These are phyloP conservation scores for Cardinalis cardinalis DNA, from an alignment of 2,113 vertebrate genomes.

Conservation along the genomic window DNA sequence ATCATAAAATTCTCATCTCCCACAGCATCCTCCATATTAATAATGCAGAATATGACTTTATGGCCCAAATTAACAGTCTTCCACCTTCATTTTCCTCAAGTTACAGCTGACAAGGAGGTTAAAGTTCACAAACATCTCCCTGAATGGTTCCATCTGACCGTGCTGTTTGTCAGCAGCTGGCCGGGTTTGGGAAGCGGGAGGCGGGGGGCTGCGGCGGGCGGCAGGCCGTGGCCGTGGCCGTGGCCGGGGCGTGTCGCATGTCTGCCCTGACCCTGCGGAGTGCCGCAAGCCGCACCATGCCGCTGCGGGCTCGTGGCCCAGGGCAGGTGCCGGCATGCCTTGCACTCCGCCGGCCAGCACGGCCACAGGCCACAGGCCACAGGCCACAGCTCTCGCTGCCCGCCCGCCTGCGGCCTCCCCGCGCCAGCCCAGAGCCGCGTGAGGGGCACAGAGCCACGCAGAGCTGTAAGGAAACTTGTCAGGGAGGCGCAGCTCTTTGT, in stretches of 20 bases:
- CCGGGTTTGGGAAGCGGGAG: not conserved
- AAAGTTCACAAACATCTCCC: not conserved
- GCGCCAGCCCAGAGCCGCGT: not conserved
- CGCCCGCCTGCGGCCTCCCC: not conserved
- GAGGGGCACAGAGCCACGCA: not conserved
- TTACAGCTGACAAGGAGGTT: not conserved
- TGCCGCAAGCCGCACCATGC: conserved; percentile 36
- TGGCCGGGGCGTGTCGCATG: not conserved
- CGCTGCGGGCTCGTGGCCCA: not conserved
- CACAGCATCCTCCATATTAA: not conserved
- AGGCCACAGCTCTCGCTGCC: not conserved
- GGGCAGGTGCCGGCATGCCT: conserved; percentile 43
- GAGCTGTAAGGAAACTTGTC: not conserved
- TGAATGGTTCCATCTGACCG: not conserved
- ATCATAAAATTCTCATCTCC: not conserved
- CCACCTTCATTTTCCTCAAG: not conserved
- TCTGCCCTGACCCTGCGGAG: not conserved
- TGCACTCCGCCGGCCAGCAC: not conserved
- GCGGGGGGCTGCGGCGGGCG: not conserved
- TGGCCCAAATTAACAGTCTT: not conserved
- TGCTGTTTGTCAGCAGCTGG: conserved; percentile 2
- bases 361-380: not conserved
- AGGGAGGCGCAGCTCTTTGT: not conserved
- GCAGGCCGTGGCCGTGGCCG: not conserved
- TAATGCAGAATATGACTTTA: not conserved